Conservation (phyloP, 1,140 invertebrate species). For the Polyergus mexicanus region DNA sequence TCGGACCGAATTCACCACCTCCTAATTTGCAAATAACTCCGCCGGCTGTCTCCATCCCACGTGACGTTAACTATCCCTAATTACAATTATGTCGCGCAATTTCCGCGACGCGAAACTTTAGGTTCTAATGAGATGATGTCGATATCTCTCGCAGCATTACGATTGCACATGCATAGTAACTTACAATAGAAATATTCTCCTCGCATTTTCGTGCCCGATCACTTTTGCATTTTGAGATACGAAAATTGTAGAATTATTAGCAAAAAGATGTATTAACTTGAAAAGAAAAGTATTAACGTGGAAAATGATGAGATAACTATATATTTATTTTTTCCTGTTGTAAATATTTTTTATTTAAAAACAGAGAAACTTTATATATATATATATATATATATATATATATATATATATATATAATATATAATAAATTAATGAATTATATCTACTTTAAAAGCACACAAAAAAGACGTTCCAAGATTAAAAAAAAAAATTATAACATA, state of each 20-base stretch:
- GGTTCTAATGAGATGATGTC: conserved; percentile 1
- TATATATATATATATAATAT: neutral
- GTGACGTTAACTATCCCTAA: conserved; percentile 69
- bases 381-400: no score
- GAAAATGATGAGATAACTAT: neutral
- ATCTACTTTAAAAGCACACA: neutral
- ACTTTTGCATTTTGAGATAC: neutral
- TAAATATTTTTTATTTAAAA: neutral
- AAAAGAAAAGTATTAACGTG: neutral
- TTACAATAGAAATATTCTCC: neutral
- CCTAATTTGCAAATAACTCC: conserved; percentile 63
- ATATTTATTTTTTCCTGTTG: neutral
- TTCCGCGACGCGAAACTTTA: conserved; percentile 41
- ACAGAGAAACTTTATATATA: neutral
- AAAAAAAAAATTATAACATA: neutral
- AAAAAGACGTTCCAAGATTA: neutral
- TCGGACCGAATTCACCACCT: conserved; percentile 33
- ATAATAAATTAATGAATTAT: neutral
- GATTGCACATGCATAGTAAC: neutral
- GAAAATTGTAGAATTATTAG: neutral
- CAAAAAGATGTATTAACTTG: neutral
- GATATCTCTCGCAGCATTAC: neutral
- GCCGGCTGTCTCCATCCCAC: conserved; percentile 25
- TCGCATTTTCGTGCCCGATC: neutral
- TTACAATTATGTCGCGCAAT: conserved; percentile 68